phyloP scores from a whole-genome alignment of 2,888 invertebrate genomes.

The Plebejus melissa region DNA sequence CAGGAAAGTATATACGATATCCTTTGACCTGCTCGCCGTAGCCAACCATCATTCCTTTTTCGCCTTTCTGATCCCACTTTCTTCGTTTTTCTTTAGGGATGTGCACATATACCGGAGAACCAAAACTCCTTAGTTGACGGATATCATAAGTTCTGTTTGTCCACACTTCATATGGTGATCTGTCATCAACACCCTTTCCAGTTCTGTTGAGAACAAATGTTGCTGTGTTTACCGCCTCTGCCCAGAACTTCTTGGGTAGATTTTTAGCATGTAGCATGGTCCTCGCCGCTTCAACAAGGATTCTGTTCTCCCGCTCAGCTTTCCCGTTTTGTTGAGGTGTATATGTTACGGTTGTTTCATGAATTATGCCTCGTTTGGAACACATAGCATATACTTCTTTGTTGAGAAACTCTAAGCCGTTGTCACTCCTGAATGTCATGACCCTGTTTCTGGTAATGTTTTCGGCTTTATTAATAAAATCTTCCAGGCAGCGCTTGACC shows the following conservation, averaged over 20 bases:
- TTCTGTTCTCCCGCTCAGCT: constrained; percentile 44
- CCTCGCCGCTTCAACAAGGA: constrained; percentile 42
- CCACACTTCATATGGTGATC: constrained; percentile 35
- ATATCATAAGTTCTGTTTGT: constrained; percentile 11
- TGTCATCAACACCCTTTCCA: constrained; percentile 28
- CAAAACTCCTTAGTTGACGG: not conserved
- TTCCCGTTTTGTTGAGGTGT: constrained; percentile 47
- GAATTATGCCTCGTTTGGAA: not conserved
- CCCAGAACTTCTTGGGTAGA: constrained; percentile 33
- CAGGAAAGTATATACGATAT: constrained; percentile 31
- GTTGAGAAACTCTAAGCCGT: constrained; percentile 32
- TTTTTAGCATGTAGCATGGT: constrained; percentile 29
- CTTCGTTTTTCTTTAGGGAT: constrained; percentile 33
- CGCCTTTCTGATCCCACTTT: constrained; percentile 39
- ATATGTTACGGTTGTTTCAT: constrained; percentile 3
- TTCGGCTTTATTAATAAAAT: no score
- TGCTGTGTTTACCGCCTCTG: constrained; percentile 33
- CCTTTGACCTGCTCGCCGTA: constrained; percentile 32
- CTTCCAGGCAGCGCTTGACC: no score
- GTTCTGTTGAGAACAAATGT: constrained; percentile 29
- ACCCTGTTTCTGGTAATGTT: no score
- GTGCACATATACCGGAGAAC: constrained; percentile 29
- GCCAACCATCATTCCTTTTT: constrained; percentile 37
- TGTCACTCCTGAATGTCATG: no score
- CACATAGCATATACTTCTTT: constrained; percentile 22